Base-by-base conservation (phyloP, 2,797 vertebrate genomes). In the Brotogeris chrysoptera region DNA sequence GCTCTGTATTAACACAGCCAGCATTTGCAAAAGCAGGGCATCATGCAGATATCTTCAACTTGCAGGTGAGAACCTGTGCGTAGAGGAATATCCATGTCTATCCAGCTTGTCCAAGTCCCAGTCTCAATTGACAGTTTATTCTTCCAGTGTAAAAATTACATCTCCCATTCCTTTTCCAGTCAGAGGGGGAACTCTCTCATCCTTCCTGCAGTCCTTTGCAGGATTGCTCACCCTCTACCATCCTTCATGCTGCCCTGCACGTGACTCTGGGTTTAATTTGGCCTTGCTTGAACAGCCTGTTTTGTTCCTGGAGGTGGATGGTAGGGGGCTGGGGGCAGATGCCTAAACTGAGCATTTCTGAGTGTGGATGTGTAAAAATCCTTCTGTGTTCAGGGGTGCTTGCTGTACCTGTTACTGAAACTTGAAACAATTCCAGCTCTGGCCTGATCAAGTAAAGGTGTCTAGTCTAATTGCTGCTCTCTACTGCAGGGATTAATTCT, bases 351-450 rank as follows among this genome's bases (percentile, higher is more conserved):
- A 59, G 34, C 5, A 3, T 64, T 76, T 69, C 66, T 6, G 13
- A 41, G 46, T 9, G 50, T n/a, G 47, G 53, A 44, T 0, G 0
- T 20, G 24, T 39, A 47, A 39, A 61, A 36, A 15, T 38, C 43
- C 2, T 36, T 50, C 49, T 20, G 27, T 24, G 52, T 13, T 59
- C 60, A 39, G 61, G 5, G 14, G 5, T 8, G 61, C 61, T 39
- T 4, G 0, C 39, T 41, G 19, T 39, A 19, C 49, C 65, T 53
- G 49, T 30, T 50, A 16, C 49, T 77, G 43, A 36, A 65, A 11
- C 9, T 34, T 39, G 47, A 46, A 64, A 63, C 32, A 27, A 43
- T 24, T 43, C 46, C 46, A 74, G 39, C 47, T 23, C 55, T 60
- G 63, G 16, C 30, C n/a, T 77, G 74, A 16, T 8, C 78, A 64